phyloP scores from a whole-genome alignment of 2,888 invertebrate genomes.

The Desoria tigrina region DNA sequence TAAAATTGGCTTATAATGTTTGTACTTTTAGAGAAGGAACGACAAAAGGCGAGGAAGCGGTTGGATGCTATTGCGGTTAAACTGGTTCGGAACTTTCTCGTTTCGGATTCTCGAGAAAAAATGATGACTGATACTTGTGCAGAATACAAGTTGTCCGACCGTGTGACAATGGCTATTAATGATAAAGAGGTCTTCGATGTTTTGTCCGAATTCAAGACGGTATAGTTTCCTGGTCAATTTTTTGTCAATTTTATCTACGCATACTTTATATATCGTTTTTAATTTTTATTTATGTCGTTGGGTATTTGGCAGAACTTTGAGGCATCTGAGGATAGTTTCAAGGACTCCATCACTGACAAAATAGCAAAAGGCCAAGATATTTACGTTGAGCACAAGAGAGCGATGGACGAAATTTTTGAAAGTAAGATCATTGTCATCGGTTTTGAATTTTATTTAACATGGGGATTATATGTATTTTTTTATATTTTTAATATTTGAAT shows the following conservation, averaged over 20 bases:
- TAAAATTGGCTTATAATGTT: too few species aligned
- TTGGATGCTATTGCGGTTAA: background rate
- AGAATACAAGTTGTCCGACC: too few species aligned
- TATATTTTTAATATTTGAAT: too few species aligned
- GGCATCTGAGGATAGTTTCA: background rate
- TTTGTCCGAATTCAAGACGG: background rate
- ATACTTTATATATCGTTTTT: background rate
- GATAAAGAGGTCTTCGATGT: background rate
- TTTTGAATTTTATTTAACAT: too few species aligned
- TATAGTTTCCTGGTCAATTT: too few species aligned
- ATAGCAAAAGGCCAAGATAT: background rate
- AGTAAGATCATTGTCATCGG: background rate
- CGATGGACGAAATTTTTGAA: conserved; percentile 1
- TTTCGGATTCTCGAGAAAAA: background rate
- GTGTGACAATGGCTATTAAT: background rate
- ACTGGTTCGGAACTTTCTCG: background rate
- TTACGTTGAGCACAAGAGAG: background rate
- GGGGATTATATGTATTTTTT: too few species aligned
- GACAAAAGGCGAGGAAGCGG: background rate
- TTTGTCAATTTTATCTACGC: too few species aligned
- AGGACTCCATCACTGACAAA: background rate
- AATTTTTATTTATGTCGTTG: background rate
- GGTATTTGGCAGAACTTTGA: background rate
- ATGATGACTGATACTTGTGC: background rate
- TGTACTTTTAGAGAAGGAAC: background rate